Evolutionary conservation across 2,797 vertebrate genomes (phyloP), one percentile per base, ranked within the genome.

Genomic region (Tiaroga cobitis): DNA sequence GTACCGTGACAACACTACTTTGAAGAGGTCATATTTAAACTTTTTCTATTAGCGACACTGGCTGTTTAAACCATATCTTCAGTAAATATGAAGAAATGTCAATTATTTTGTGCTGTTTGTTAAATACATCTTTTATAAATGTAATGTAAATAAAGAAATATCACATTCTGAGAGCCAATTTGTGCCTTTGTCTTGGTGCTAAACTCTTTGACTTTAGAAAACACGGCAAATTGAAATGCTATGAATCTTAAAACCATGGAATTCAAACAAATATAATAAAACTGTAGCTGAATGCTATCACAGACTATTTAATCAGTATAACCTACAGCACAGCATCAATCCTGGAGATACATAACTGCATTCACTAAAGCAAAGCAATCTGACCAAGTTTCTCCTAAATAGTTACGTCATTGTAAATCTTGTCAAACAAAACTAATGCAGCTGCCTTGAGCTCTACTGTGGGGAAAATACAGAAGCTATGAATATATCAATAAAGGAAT

Each of bases 401-500:
- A 59, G 63, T 84, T 79, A 32, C 26, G 18, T 69, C 37, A 69
- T n/a, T 34, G 37, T 68, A 77, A 77, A 77, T 67, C 34, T 56
- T 34, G 46, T 69, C 46, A 69, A 56, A 77, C 24, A 78, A 77
- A 41, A 68, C 18, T 21, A 56, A 69, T 29, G 34, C 34, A 69
- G 29, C 32, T 84, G 34, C 32, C 61, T 77, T 54, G 74, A 56
- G 46, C 63, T 78, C 34, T 70, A 26, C 5, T 1, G 5, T 65
- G 41, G 13, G 51, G 3, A 15, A 51, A 69, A 59, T 21, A 69
- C 67, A 72, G 19, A 70, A 69, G 75, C 51, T 79, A 61, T 79
- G 26, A 49, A 70, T 79, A 84, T 34, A 84, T 79, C 51, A 84
- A 61, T 79, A 79, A 84, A 84, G 26, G 13, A 79, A 70, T 84